A percentile compares a stretch with the other conserved stretches of the same genome.
Evolutionary conservation across 1,140 invertebrate species (phyloP).

Genomic region (Drosophila virilis): DNA sequence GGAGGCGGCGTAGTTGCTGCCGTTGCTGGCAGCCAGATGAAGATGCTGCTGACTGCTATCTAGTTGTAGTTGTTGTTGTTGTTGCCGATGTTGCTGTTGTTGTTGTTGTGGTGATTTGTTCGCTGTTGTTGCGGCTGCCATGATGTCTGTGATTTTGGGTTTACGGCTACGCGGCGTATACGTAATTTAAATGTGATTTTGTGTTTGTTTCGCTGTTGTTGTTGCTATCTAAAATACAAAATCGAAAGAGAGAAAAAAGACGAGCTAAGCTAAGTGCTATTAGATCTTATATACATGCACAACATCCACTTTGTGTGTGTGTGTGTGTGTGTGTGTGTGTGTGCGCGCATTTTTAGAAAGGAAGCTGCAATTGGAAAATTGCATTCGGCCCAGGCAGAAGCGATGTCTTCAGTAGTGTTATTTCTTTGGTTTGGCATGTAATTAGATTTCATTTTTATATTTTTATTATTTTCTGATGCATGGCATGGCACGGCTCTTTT

Average conservation of each 20-base stretch:
- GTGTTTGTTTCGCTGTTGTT: conserved; percentile 27
- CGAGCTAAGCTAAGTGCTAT: conserved; percentile 49
- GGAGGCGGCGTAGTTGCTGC: conserved; percentile 14
- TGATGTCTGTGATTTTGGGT: conserved; percentile 71
- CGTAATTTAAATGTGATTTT: conserved; percentile 74
- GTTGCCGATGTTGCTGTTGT: conserved; percentile 35
- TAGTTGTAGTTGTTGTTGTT: conserved; percentile 46
- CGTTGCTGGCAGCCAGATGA: conserved; percentile 42
- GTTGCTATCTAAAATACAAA: conserved; percentile 67
- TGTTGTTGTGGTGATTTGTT: conserved; percentile 63
- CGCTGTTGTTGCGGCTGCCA: conserved; percentile 57
- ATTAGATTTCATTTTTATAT: conserved; percentile 65
- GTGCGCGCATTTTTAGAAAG: conserved; percentile 66
- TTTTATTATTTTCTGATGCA: conserved; percentile 44
- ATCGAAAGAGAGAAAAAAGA: conserved; percentile 47
- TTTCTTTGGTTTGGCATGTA: conserved; percentile 32
- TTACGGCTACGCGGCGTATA: conserved; percentile 53
- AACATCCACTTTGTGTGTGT: conserved; percentile 17
- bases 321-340: background rate
- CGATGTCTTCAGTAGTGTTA: conserved; percentile 35
- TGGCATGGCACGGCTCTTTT: background rate
- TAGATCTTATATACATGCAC: conserved; percentile 31
- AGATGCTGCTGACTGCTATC: conserved; percentile 51
- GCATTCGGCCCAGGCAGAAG: conserved; percentile 15
- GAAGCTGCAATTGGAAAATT: conserved; percentile 48